Base-by-base conservation (phyloP, 1,140 invertebrate genomes). In the Dufourea novaeangliae region DNA sequence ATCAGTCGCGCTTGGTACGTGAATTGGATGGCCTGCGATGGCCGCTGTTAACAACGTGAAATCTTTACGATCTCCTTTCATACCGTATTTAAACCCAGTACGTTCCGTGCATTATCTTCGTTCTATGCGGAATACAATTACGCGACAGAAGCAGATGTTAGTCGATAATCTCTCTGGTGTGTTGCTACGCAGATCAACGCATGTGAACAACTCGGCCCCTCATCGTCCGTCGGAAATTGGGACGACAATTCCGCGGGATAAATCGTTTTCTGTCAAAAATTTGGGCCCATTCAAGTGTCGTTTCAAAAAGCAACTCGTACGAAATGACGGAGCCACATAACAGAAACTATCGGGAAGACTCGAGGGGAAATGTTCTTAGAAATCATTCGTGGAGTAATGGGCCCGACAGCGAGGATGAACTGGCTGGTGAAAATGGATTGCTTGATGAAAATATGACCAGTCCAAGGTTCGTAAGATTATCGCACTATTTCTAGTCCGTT, bases 381-480 rank as follows among this genome's bases (percentile, higher is more conserved):
- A 71, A 81, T 17, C 62, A 83, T 54, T 83, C 70, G 7, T 88
- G 87, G 87, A 87, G 86, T 20, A 74, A 86, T n/a, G 80, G 44
- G n/a, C 67, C 70, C 0, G 86, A 88, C 1, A 82, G 77, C 57
- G 80, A 74, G 0, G 84, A 86, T 10, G 82, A 86, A 0, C 63
- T 74, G 0, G 17, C 54, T 20, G 75, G 25, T 14, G 87, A 88
- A 37, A 79, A 78, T 41, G 61, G 69, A 25, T 68, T 83, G 37
- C 63, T 88, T 4, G 62, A 63, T 44, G 73, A 74, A 41, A 76
- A 68, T 37, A 34, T 12, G 7, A 22, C 25, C 50, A 57, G 76
- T 34, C 64, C 80, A 52, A 86, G 82, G 86, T 84, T 69, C 61
- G 74, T 17, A 32, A 11, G 8, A 29, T 83, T 59, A 74, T 82